Conservation (phyloP, 2,113 vertebrate species). For the Rallus limicola region DNA sequence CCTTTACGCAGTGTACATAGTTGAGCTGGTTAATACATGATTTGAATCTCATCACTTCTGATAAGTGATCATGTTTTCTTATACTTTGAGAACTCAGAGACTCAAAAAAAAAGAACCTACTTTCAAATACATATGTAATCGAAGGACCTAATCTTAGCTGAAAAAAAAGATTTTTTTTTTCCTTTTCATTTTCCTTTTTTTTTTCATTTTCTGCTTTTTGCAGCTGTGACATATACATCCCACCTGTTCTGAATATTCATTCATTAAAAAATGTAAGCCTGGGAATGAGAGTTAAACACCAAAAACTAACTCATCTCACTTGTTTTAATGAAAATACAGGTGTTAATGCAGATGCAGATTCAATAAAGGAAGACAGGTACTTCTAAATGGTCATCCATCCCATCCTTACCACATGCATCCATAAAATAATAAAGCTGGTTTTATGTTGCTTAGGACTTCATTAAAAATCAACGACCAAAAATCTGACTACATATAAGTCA, state of each 20-base stretch:
- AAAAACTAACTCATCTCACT: not conserved
- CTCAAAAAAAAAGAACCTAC: not conserved
- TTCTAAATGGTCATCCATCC: not conserved
- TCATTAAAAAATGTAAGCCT: not conserved
- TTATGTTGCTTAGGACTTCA: not conserved
- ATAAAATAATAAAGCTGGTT: not conserved
- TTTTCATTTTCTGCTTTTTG: not conserved
- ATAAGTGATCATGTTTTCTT: not conserved
- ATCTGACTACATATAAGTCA: not conserved
- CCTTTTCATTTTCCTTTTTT: not conserved
- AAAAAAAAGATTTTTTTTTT: not conserved
- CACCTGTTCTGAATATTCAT: not conserved
- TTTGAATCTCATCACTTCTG: not conserved
- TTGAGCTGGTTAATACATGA: constrained; percentile 40
- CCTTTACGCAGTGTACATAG: constrained; percentile 56
- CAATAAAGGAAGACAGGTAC: not conserved
- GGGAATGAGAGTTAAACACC: not conserved
- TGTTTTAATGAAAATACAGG: not conserved
- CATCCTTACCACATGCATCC: not conserved
- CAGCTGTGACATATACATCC: not conserved
- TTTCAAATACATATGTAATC: not conserved
- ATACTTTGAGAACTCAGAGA: not conserved
- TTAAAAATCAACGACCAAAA: not conserved
- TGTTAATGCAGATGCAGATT: not conserved
- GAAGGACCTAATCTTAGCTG: not conserved